Base-by-base conservation (phyloP, 2,113 vertebrate species). In the Amblyornis subalaris region DNA sequence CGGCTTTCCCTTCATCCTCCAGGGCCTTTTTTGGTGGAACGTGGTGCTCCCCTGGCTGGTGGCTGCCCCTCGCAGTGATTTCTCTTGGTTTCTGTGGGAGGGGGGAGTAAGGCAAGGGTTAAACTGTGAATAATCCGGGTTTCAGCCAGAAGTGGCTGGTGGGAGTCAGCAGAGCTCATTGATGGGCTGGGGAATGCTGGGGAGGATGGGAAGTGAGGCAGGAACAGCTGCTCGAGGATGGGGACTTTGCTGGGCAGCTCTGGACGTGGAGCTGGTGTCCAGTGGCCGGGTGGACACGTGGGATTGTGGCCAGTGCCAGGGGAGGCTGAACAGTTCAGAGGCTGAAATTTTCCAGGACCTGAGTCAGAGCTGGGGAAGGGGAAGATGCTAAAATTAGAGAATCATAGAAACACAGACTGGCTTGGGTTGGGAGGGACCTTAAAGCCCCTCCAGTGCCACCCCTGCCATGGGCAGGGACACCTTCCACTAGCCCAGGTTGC, bases 341-440 rank as follows among this genome's bases (percentile, higher is more conserved):
- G 61, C 16, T 47, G 74, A 76, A n/a, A 17, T 31, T 3, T 48
- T 31, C 66, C 60, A 55, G 72, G 69, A 11, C 3, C 21, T 3
- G 26, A 61, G 19, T 9, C 24, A 28, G 48, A 6, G 20, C 14
- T 17, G 14, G n/a, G 51, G 51, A 65, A 74, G 58, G 40, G 58
- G 53, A 65, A 84, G 66, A 42, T 31, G 55, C 29, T 29, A 0
- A 62, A 53, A 28, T 29, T 31, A 25, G 26, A 8, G 57, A 25
- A 64, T 50, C 5, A 1, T 0, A 10, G 82, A 48, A 12, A 3
- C 22, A 35, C 7, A 2, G 58, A 1, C 1, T 19, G 26, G 6
- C 33, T 80, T 36, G 58, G 18, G 44, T 5, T 25, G 31, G 21
- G 12, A 57, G 42, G 22, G 20, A 50, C 7, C 25, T 14, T 19